Base-by-base conservation (phyloP, 64 coral and sea anemone species). In the Astreopora myriophthalma region DNA sequence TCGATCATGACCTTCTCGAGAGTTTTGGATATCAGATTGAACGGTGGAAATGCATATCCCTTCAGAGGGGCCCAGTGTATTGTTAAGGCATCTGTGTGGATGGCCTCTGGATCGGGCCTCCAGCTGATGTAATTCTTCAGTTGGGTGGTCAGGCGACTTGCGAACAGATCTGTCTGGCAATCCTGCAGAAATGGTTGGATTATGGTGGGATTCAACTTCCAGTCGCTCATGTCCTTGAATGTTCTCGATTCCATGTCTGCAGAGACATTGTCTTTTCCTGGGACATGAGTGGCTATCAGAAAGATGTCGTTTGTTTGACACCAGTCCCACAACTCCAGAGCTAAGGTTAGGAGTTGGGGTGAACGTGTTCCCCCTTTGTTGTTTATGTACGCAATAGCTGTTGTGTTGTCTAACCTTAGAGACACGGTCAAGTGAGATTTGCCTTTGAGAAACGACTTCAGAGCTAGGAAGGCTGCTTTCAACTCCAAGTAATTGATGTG, bases 371-470 rank as follows among this genome's bases (percentile, higher is more conserved):
- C 88, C 58, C 74, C 73, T 38, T 48, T 64, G 30, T 80, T 90
- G 88, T 90, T 90, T 49, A 90, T 79, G 30, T 90, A 90, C 3
- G 88, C 88, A 5, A 90, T 69, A 19, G 85, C 80, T 6, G 85
- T 73, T 34, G 85, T 87, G 69, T 90, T 90, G 72, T 90, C 88
- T 32, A 90, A 1, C 32, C 28, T 34, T 4, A 90, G 72, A 58
- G 70, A 52, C 55, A 75, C 11, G 40, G 66, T 55, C 40, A 22
- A 25, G 39, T 74, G 69, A n/a, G 86, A 35, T 44, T 17, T 55
- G 26, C 48, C 69, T 75, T 88, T 74, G 0, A 0, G 51, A 57
- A 57, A 57, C 4, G 51, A 3, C 0, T 57, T 57, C 14, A 57
- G 13, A 16, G 52, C 52, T 13, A 58, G 16, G 16, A 91, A 61